Evolutionary conservation across 2,113 vertebrate species (phyloP), one percentile per base, ranked within the genome.

Genomic region (Amphilophus citrinellus): DNA sequence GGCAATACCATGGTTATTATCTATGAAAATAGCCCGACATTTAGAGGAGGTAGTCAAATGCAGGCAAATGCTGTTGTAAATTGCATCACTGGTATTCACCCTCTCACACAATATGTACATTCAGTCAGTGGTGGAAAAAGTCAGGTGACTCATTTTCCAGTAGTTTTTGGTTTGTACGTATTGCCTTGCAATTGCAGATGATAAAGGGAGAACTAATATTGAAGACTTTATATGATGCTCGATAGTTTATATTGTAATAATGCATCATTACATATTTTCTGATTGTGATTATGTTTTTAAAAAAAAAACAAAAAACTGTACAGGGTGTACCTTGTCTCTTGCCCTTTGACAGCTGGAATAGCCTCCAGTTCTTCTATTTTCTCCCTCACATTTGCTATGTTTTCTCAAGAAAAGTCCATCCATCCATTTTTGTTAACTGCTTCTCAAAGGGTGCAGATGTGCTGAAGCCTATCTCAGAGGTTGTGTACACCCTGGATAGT

Each of bases 1-100:
- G n/a, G 13, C 68, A 76, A 60, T 47, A 58, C 76, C 71, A 66
- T 61, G 83, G 56, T 81, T 84, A 47, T 80, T 81, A 84, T 91
- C 77, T 87, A 84, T 83, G 61, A 47, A 89, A 85, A 83, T 86
- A 77, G 35, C 10, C 11, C 50, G n/a, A 10, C 61, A 56, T 73
- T 59, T 47, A 61, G 73, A 76, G 30, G 56, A 58, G 63, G 77
- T 47, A 87, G 62, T 77, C 77, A 87, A 90, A 91, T 27, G 15
- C 58, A 63, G 62, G 24, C 17, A 61, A 77, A 53, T n/a, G n/a
- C 6, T 57, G n/a, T 58, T 63, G 61, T 39, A 30, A 83, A 76
- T 30, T 75, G 42, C 10, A 14, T 71, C 63, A 60, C 44, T 79
- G 59, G 79, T 56, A 50, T 71, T 56, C 62, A 78, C 2, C 1